A percentile compares a stretch with the other conserved stretches of the same genome.
These are phyloP conservation scores for Bombus waltoni DNA, from an alignment of 1,140 invertebrate genomes.

Conservation along the genomic window DNA sequence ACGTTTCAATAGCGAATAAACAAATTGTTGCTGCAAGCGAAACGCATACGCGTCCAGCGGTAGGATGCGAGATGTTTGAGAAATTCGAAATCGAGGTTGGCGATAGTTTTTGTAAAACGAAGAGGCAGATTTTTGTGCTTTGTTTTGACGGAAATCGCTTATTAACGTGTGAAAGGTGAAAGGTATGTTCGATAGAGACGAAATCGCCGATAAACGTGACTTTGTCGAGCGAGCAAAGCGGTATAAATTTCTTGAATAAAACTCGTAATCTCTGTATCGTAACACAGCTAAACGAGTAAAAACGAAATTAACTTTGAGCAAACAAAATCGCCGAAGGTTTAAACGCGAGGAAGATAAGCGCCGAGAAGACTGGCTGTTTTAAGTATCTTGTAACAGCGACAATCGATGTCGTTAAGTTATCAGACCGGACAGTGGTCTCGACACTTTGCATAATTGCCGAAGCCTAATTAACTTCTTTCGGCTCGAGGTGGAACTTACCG, in stretches of 20 bases:
- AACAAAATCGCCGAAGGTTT: background rate
- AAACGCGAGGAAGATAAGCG: background rate
- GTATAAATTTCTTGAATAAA: background rate
- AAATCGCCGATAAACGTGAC: background rate
- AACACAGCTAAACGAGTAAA: too few relatives aligned
- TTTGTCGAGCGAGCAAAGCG: background rate
- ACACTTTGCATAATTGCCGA: conserved; percentile 51
- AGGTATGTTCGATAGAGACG: background rate
- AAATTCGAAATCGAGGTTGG: background rate
- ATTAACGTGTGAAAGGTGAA: background rate
- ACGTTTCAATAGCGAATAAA: too few relatives aligned
- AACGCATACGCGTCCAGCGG: too few relatives aligned
- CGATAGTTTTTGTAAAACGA: background rate
- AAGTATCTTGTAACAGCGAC: conserved; percentile 47
- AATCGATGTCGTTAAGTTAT: conserved; percentile 39
- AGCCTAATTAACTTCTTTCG: conserved; percentile 52
- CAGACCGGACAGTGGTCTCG: conserved; percentile 35
- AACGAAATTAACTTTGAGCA: background rate
- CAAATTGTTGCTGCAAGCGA: background rate
- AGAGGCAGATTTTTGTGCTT: background rate
- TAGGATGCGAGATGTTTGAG: background rate
- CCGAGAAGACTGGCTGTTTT: background rate
- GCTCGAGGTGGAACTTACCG: background rate
- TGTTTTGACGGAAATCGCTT: background rate
- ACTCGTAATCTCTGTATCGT: too few relatives aligned